Conservation (phyloP, 2,113 vertebrate genomes). For the Chloroceryle aenea region DNA sequence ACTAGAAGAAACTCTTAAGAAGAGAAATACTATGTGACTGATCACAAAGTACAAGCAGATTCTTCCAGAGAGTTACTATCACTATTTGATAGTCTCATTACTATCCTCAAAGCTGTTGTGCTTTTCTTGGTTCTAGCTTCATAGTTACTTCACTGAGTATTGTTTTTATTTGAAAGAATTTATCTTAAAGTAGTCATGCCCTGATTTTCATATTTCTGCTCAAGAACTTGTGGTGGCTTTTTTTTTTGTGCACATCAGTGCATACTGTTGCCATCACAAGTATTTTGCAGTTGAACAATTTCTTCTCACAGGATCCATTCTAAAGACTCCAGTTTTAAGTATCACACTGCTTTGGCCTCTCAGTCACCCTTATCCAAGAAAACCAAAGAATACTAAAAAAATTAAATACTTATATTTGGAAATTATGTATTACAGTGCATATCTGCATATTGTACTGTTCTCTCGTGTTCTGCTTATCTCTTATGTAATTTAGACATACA, state of each 20-base stretch:
- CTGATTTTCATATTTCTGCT: slow-evolving; percentile 10
- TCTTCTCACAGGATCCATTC: not conserved
- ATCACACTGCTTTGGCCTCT: not conserved
- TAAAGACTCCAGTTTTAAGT: not conserved
- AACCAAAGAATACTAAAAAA: not conserved
- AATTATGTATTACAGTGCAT: not conserved
- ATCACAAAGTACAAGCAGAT: not conserved
- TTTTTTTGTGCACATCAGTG: not conserved
- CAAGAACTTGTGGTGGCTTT: not conserved
- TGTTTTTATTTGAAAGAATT: not conserved
- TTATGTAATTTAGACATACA: not conserved
- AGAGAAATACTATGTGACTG: not conserved
- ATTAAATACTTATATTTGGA: not conserved
- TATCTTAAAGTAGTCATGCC: not conserved
- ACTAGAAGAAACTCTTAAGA: not conserved
- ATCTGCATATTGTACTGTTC: not conserved
- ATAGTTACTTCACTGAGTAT: not conserved
- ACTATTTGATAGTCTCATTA: not conserved
- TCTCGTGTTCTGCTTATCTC: not conserved
- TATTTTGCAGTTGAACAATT: not conserved
- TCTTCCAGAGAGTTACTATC: not conserved
- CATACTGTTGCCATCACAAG: not conserved
- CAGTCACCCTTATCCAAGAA: not conserved
- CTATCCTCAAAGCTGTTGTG: not conserved
- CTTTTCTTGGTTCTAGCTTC: not conserved